Base-by-base conservation (phyloP, 1,140 invertebrate genomes). In the Drosophila melanica region DNA sequence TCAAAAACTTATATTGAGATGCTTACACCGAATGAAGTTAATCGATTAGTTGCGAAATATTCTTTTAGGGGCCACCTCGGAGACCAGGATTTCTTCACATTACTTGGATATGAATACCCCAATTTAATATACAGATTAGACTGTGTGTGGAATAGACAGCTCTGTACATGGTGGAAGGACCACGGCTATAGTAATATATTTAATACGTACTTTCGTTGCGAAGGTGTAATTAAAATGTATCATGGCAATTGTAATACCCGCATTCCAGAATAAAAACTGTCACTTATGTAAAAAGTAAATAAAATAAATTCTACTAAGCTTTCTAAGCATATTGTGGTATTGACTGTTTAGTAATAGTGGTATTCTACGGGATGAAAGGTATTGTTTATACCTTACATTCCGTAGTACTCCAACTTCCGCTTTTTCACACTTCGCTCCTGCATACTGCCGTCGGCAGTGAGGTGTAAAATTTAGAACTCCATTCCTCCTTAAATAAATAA, bases 181-280 rank as follows among this genome's bases (percentile, higher is more conserved):
- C 95, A 96, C 79, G 96, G 96, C 4, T 97, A 97, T 77, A 92
- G 93, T 3, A 94, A 96, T 75, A 94, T 97, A 35, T 97, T 97
- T 90, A 93, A 95, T 72, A 92, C 94, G 65, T 98, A 97, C 93
- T 96, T 95, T 57, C 93, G 93, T 41, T 98, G 97, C 90, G 92
- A 94, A 59, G 94, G 94, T n/a, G 92, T 94, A 67, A 93, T 95
- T 7, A 94, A 95, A 92, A 92, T 98, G 30, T 96, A 96, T 92
- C 97, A 98, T 92, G 97, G 96, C 2, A 98, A 98, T 93, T 97
- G 96, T 92, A 96, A 97, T 92, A 96, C 96, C 37, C 93, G 93
- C 50, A 96, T 97, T 81, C 95, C 96, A 68, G 92, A 93, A 82
- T 60, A 72, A 66, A 66, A 65, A 58, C 58, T 27, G 27, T 27